These are phyloP conservation scores for Trachurus trachurus DNA, from an alignment of 2,797 vertebrate species.

Conservation along the genomic window DNA sequence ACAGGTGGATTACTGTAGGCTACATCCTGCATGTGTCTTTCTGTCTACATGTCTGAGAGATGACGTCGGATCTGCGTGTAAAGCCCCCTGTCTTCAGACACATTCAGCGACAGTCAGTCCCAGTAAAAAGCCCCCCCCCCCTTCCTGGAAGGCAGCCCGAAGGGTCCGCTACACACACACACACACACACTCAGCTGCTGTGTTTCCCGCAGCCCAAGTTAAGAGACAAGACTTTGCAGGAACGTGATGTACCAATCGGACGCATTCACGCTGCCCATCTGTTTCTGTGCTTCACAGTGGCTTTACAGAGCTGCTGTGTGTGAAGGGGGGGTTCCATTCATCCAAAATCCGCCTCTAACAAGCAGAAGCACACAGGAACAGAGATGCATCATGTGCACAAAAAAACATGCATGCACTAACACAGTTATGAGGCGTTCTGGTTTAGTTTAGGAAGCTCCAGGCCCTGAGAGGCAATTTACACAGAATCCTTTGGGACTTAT, in stretches of 20 bases:
- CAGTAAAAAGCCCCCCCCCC: constrained; percentile 30
- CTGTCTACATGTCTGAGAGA: constrained; percentile 26
- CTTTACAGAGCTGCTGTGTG: constrained; percentile 64
- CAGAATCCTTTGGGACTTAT: constrained; percentile 44
- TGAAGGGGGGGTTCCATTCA: constrained; percentile 52
- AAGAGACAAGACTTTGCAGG: constrained; percentile 26
- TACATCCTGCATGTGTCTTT: constrained; percentile 12
- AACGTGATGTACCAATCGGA: constrained; percentile 53
- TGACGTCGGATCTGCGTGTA: constrained; percentile 39
- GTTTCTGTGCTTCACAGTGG: constrained; percentile 69
- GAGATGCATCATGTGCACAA: constrained; percentile 17
- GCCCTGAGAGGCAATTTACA: constrained; percentile 49
- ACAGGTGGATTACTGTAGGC: constrained; percentile 3
- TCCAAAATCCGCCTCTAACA: constrained; percentile 9
- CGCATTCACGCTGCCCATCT: constrained; percentile 67
- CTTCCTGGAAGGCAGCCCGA: constrained; percentile 58
- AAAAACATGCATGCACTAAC: constrained; percentile 12
- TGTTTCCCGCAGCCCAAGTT: constrained; percentile 42
- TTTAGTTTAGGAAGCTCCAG: constrained; percentile 41
- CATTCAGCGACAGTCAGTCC: constrained; percentile 29
- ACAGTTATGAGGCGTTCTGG: constrained; percentile 45
- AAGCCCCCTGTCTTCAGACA: constrained; percentile 47
- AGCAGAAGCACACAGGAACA: constrained; percentile 46
- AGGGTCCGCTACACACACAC: constrained; percentile 19
- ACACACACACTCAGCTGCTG: constrained; percentile 65